phyloP scores from a whole-genome alignment of 2,888 invertebrate genomes.

The Drosophila lutescens region DNA sequence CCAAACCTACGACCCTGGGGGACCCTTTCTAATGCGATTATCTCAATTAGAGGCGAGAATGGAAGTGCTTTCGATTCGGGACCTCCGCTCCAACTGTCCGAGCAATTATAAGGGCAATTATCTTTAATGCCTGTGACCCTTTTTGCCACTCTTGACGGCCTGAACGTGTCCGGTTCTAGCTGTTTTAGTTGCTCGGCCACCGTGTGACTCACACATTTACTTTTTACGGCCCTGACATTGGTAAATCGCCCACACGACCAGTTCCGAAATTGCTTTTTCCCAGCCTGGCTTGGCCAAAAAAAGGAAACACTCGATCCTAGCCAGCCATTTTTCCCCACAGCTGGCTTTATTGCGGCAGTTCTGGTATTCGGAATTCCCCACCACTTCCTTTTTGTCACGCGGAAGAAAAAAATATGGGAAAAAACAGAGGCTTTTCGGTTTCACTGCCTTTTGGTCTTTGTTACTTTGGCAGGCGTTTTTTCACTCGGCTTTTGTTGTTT shows the following conservation, averaged over 20 bases:
- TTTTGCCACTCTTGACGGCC: slow-evolving; percentile 50
- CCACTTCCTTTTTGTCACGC: slow-evolving; percentile 21
- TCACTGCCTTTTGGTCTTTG: slow-evolving; percentile 21
- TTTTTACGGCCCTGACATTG: slow-evolving; percentile 42
- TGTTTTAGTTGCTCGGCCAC: slow-evolving; percentile 10
- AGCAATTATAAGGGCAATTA: slow-evolving; percentile 70
- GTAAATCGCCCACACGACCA: slow-evolving; percentile 50
- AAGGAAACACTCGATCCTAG: slow-evolving; percentile 7
- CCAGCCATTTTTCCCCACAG: slow-evolving; percentile 26
- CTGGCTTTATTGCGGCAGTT: slow-evolving; percentile 21
- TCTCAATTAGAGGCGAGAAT: slow-evolving; percentile 51
- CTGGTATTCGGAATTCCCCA: slow-evolving; percentile 19
- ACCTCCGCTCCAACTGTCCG: slow-evolving; percentile 15
- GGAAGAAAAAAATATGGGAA: not conserved
- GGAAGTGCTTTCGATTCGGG: slow-evolving; percentile 13
- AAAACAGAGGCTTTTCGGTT: slow-evolving; percentile 21
- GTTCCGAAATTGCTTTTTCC: slow-evolving; percentile 36
- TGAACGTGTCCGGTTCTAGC: slow-evolving; percentile 22
- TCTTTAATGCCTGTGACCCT: slow-evolving; percentile 65
- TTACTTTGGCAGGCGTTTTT: slow-evolving; percentile 9
- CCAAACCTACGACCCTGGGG: slow-evolving; percentile 4
- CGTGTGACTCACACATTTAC: slow-evolving; percentile 8
- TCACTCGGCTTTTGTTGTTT: slow-evolving; percentile 11
- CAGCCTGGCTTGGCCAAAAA: slow-evolving; percentile 1
- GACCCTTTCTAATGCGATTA: slow-evolving; percentile 54